phyloP scores from a whole-genome alignment of 2,113 vertebrate species.

The Tursiops truncatus region DNA sequence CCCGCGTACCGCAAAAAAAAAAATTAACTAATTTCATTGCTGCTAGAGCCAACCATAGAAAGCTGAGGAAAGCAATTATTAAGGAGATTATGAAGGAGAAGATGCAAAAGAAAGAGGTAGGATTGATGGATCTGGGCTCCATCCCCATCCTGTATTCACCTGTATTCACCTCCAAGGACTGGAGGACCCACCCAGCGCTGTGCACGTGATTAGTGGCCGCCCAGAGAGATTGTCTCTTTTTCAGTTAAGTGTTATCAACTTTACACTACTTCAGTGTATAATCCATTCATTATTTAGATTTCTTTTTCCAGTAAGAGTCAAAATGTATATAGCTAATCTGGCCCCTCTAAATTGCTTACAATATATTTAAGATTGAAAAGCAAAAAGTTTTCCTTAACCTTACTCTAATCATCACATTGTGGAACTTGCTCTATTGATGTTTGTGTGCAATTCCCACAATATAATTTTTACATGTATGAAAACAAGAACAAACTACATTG shows the following conservation, averaged over 20 bases:
- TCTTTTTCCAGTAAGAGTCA: not conserved
- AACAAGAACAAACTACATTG: slow-evolving; percentile 50
- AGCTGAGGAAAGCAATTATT: not conserved
- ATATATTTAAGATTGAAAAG: slow-evolving; percentile 44
- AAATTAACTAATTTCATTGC: slow-evolving; percentile 22
- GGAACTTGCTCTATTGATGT: slow-evolving; percentile 12
- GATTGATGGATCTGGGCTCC: not conserved
- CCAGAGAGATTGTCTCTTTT: not conserved
- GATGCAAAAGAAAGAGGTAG: not conserved
- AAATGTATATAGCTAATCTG: not conserved
- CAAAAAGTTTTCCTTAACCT: not conserved
- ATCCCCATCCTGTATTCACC: not conserved
- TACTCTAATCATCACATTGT: slow-evolving; percentile 27
- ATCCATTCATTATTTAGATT: slow-evolving; percentile 15
- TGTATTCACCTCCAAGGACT: not conserved
- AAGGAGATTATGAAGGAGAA: not conserved
- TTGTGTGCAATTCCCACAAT: not conserved
- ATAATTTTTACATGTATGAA: slow-evolving; percentile 49
- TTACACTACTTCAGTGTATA: slow-evolving; percentile 21
- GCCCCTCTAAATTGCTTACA: not conserved
- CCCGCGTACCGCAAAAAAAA: too few species aligned
- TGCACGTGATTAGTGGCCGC: not conserved
- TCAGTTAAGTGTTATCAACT: not conserved
- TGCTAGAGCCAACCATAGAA: not conserved
- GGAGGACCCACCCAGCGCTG: not conserved